Conservation (phyloP, 2,113 vertebrate genomes). For the Triplophysa tibetana region DNA sequence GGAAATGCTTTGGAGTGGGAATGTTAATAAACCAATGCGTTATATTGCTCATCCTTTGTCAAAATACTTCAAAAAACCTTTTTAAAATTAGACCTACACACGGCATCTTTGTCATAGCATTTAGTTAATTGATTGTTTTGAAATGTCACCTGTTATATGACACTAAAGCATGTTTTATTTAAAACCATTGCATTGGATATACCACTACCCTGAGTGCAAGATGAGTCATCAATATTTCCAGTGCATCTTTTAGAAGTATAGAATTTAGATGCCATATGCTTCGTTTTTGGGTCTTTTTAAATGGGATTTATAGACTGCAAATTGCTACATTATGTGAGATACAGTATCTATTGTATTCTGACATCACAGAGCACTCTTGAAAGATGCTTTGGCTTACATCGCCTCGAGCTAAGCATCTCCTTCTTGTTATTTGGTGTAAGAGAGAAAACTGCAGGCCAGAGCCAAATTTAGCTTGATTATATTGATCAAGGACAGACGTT, state of each 20-base stretch:
- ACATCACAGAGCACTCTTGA: background rate
- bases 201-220: too few relatives aligned
- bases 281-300: too few relatives aligned
- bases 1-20: constrained; percentile 19
- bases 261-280: too few relatives aligned
- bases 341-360: background rate
- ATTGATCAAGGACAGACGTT: constrained; percentile 50
- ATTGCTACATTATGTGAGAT: background rate
- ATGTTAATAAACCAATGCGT: constrained; percentile 30
- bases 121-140: background rate
- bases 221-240: too few relatives aligned
- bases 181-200: too few relatives aligned
- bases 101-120: background rate
- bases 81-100: constrained; percentile 29
- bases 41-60: constrained; percentile 15
- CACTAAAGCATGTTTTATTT: too few relatives aligned
- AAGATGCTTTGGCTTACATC: background rate
- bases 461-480: constrained; percentile 40
- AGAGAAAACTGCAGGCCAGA: constrained; percentile 9
- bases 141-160: too few relatives aligned
- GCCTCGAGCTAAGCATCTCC: constrained; percentile 14
- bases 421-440: background rate
- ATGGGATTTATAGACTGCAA: background rate
- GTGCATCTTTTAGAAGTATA: too few relatives aligned
- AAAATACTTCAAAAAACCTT: constrained; percentile 31